These are phyloP conservation scores for Megastigmus dorsalis DNA, from an alignment of 2,888 invertebrate genomes.

Conservation along the genomic window DNA sequence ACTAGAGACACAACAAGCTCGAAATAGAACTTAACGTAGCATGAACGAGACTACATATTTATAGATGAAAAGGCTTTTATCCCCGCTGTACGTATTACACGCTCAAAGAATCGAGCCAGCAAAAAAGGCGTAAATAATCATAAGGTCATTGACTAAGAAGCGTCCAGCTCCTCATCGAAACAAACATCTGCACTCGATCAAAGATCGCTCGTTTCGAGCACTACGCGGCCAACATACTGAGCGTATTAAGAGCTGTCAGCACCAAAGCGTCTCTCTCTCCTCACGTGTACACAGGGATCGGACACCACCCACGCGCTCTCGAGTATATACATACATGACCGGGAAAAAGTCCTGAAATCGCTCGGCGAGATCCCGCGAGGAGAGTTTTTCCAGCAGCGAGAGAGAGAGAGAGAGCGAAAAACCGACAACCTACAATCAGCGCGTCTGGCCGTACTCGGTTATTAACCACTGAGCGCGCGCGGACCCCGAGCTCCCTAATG, in stretches of 20 bases:
- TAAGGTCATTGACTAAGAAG: conserved; percentile 11
- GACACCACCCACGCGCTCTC: not conserved
- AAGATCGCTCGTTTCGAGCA: conserved; percentile 5
- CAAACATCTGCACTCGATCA: conserved; percentile 32
- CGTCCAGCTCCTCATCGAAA: not conserved
- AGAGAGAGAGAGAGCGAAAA: too few relatives aligned
- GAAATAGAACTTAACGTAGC: too few relatives aligned
- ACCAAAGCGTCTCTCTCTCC: too few relatives aligned
- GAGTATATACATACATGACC: not conserved
- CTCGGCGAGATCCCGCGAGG: too few relatives aligned
- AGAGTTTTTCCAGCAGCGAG: not conserved
- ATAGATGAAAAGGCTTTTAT: too few relatives aligned
- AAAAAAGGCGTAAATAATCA: conserved; percentile 11
- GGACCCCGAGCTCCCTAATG: too few relatives aligned
- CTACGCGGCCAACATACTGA: not conserved
- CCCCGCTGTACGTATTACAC: too few relatives aligned
- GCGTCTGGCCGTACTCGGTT: not conserved
- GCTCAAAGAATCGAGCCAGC: too few relatives aligned
- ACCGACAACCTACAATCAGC: not conserved
- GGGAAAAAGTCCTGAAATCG: conserved; percentile 16
- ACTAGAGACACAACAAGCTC: too few relatives aligned
- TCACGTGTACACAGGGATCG: not conserved
- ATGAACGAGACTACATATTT: too few relatives aligned
- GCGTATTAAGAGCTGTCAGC: not conserved
- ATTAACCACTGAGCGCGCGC: conserved; percentile 26